phyloP scores from a whole-genome alignment of 2,888 invertebrate species.

The Andrena camellia region DNA sequence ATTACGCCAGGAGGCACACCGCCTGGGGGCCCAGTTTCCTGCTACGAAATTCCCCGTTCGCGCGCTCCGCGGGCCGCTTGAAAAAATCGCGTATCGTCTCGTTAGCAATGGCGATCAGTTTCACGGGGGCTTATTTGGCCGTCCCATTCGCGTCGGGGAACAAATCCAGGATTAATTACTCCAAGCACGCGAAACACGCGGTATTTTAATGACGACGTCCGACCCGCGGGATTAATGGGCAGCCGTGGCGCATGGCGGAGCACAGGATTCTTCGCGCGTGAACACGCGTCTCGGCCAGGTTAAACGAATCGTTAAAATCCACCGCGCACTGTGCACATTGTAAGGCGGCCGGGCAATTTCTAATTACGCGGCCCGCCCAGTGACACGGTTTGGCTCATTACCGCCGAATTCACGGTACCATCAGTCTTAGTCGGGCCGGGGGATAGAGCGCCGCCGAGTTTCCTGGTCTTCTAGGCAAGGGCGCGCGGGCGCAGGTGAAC shows the following conservation, averaged over 20 bases:
- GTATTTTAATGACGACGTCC: slow-evolving; percentile 55
- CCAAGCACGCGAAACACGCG: slow-evolving; percentile 31
- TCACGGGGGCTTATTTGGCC: slow-evolving; percentile 6
- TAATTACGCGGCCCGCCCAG: slow-evolving; percentile 61
- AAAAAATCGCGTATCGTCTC: slow-evolving; percentile 31
- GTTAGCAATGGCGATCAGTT: slow-evolving; percentile 16
- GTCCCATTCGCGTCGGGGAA: neutral
- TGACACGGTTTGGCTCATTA: slow-evolving; percentile 55
- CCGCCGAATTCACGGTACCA: slow-evolving; percentile 44
- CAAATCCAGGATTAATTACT: slow-evolving; percentile 51
- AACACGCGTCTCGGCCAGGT: slow-evolving; percentile 29
- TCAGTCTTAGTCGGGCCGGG: slow-evolving; percentile 43
- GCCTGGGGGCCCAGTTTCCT: slow-evolving; percentile 17
- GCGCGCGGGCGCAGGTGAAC: neutral
- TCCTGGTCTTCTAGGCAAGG: neutral
- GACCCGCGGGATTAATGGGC: slow-evolving; percentile 40
- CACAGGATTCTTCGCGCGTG: slow-evolving; percentile 36
- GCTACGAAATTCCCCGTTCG: neutral
- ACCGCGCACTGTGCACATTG: slow-evolving; percentile 21
- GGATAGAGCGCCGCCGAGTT: neutral
- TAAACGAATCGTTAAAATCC: slow-evolving; percentile 56
- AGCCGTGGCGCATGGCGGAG: slow-evolving; percentile 19
- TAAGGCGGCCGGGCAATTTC: slow-evolving; percentile 41
- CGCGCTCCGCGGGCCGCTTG: neutral
- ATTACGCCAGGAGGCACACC: neutral